phyloP scores from a whole-genome alignment of 1,140 invertebrate genomes.

The Polypedilum vanderplanki region DNA sequence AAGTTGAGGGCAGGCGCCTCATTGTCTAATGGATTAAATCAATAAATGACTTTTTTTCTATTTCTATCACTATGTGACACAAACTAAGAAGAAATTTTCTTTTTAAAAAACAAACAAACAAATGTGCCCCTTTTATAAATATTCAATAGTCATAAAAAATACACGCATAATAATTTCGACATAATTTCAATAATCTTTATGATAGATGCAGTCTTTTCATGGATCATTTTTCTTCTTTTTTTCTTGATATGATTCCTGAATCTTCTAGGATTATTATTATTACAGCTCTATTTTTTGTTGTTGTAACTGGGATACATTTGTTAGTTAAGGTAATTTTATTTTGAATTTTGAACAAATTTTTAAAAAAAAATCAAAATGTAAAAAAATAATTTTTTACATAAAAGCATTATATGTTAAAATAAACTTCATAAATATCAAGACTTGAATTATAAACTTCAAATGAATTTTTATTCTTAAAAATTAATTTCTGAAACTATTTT shows the following conservation, averaged over 20 bases:
- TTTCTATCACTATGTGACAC: background rate
- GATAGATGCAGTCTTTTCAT: background rate
- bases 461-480: too few species aligned
- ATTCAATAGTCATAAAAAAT: background rate
- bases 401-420: too few species aligned
- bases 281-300: background rate
- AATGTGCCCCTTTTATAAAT: background rate
- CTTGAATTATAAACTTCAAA: too few species aligned
- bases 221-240: background rate
- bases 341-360: too few species aligned
- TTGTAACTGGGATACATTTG: background rate
- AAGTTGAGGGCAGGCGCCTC: background rate
- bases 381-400: too few species aligned
- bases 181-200: constrained; percentile 5
- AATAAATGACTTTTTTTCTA: background rate
- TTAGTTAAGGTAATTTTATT: background rate
- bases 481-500: too few species aligned
- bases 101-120: background rate
- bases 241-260: background rate
- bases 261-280: background rate
- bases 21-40: constrained; percentile 18
- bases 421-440: too few species aligned
- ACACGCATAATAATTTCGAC: constrained; percentile 7
- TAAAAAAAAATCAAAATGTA: too few species aligned
- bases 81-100: too few species aligned